These are phyloP conservation scores for Tetraneura akinire DNA, from an alignment of 1,140 invertebrate genomes.

Conservation along the genomic window DNA sequence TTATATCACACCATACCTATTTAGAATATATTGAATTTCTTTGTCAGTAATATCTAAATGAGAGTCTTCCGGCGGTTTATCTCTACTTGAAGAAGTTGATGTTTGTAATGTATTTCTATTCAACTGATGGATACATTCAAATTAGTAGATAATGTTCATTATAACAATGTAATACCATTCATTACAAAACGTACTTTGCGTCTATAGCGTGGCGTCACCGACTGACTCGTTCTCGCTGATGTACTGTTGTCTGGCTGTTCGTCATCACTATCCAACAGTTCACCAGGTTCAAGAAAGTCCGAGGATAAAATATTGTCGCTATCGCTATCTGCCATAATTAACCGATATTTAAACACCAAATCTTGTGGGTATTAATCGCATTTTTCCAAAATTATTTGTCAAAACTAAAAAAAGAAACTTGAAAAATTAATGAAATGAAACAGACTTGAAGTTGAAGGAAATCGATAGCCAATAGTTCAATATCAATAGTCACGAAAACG, in stretches of 20 bases:
- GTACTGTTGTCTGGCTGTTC: neutral
- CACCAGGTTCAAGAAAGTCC: conserved; percentile 11
- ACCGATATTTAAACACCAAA: too few relatives aligned
- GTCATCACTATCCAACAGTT: conserved; percentile 31
- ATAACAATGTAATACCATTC: neutral
- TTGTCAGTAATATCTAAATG: conserved; percentile 25
- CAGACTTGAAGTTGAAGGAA: too few relatives aligned
- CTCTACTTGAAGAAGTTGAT: neutral
- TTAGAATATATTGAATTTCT: conserved; percentile 31
- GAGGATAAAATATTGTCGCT: conserved; percentile 12
- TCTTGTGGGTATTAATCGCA: too few relatives aligned
- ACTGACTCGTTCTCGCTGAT: conserved; percentile 12
- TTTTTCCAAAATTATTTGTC: too few relatives aligned
- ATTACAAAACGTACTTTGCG: neutral
- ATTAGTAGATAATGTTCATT: neutral
- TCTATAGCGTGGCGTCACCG: neutral
- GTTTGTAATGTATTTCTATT: conserved; percentile 35
- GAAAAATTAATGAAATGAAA: too few relatives aligned
- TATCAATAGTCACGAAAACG: too few relatives aligned
- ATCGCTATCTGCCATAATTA: conserved; percentile 35
- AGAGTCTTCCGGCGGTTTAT: neutral
- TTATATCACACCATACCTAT: conserved; percentile 1
- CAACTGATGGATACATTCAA: neutral
- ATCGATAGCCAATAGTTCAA: too few relatives aligned
- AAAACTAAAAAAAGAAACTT: too few relatives aligned